Base-by-base conservation (phyloP, 2,797 vertebrate species). In the Anniella stebbinsi region DNA sequence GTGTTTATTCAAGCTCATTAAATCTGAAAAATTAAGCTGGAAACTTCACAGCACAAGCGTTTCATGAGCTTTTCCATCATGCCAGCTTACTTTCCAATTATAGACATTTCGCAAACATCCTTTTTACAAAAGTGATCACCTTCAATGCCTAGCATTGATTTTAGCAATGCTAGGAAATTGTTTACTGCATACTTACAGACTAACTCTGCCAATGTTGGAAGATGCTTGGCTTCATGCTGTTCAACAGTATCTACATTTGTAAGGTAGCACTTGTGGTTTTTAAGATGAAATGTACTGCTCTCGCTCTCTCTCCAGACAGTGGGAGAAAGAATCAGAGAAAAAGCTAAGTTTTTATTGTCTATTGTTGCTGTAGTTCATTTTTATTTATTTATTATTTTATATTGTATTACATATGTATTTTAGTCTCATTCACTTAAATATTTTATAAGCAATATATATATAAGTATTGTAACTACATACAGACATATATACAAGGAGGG, bases 291-390 rank as follows among this genome's bases (percentile, higher is more conserved):
- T 73, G 87, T 30, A 28, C 36, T 86, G 12, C 30, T 23, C 75
- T 93, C 91, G 12, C 30, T 23, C 75, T 93, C 91, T 41, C 30
- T n/a, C 75, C 78, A 91, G 88, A 9, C 1, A 94, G 23, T 85
- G 0, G 3, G 83, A 89, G 77, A 82, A 15, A 1, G n/a, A 38
- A 80, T 84, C 87, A 57, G 12, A 13, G 54, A 57, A 57, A 57
- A 15, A 2, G 3, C 13, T 57, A 51, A 51, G 51, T 10, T 57
- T 57, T 57, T 57, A 57, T 57, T 57, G 54, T 57, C 54, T 57
- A 57, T 57, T 57, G 54, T 57, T 57, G 13, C 54, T 57, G 54
- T 2, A 13, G 54, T 57, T 13, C 2, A 15, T 57, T 57, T 57
- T 57, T 13, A 57, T 13, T 54, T 6, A 54, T 54, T 57, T 57